Conservation (phyloP, 2,797 vertebrate genomes). For the Kryptopterus vitreolus region DNA sequence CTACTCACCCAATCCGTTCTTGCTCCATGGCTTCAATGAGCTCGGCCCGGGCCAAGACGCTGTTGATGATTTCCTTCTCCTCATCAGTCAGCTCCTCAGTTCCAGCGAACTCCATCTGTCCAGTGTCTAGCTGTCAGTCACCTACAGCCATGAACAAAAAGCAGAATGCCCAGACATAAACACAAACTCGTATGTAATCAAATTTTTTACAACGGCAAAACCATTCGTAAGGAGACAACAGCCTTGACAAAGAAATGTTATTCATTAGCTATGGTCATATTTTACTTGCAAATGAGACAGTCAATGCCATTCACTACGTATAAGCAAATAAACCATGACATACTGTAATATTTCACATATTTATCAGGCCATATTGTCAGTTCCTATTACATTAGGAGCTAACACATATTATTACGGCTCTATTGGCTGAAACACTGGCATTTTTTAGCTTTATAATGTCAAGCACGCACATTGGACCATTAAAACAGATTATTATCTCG, state of each 20-base stretch:
- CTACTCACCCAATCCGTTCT: slow-evolving; percentile 82
- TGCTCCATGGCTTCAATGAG: slow-evolving; percentile 91
- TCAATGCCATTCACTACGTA: not conserved
- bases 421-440: too few species aligned
- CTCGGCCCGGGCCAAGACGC: slow-evolving; percentile 86
- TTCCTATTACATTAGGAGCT: not conserved
- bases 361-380: not conserved
- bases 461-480: not conserved
- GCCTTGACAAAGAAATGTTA: slow-evolving; percentile 3
- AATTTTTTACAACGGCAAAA: slow-evolving; percentile 16
- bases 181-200: slow-evolving; percentile 21
- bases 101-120: slow-evolving; percentile 50
- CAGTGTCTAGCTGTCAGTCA: slow-evolving; percentile 36
- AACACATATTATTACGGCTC: not conserved
- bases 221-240: slow-evolving; percentile 1
- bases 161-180: slow-evolving; percentile 27
- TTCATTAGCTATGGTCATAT: not conserved
- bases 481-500: not conserved
- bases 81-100: slow-evolving; percentile 88
- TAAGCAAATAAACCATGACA: not conserved
- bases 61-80: slow-evolving; percentile 95
- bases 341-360: too few species aligned
- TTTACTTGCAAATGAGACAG: not conserved
- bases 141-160: slow-evolving; percentile 49
- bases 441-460: not conserved